Evolutionary conservation across 2,797 vertebrate species (phyloP).

Genomic region (Allobates femoralis): DNA sequence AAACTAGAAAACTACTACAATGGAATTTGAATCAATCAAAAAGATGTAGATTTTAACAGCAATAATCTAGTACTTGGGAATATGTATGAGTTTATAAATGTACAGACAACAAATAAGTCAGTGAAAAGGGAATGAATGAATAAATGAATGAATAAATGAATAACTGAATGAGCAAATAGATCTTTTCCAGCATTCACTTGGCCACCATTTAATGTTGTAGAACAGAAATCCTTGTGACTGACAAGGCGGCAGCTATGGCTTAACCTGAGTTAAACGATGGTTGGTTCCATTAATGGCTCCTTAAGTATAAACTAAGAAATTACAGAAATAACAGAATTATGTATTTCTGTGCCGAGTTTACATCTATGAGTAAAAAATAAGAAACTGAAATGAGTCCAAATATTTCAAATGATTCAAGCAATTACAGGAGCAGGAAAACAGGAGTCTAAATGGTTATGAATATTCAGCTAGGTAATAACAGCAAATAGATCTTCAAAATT

Average conservation of each 20-base stretch:
- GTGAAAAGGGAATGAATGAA: too few relatives aligned
- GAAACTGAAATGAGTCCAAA: slow-evolving; percentile 52
- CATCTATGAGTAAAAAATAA: slow-evolving; percentile 5
- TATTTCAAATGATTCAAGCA: slow-evolving; percentile 43
- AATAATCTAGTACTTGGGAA: too few relatives aligned
- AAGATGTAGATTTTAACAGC: too few relatives aligned
- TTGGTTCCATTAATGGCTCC: not conserved
- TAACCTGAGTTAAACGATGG: not conserved
- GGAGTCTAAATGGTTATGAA: slow-evolving; percentile 44
- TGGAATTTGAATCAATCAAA: too few relatives aligned
- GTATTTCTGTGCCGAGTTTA: not conserved
- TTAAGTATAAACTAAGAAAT: slow-evolving; percentile 6
- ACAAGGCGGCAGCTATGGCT: not conserved
- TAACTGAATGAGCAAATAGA: not conserved
- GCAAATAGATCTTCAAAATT: slow-evolving; percentile 28
- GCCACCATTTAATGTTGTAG: not conserved
- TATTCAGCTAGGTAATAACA: slow-evolving; percentile 44
- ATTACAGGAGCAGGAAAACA: slow-evolving; percentile 1
- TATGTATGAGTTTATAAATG: too few relatives aligned
- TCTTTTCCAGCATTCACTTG: not conserved
- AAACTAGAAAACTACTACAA: too few relatives aligned
- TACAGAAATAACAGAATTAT: slow-evolving; percentile 3
- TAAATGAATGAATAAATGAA: too few relatives aligned
- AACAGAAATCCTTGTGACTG: not conserved
- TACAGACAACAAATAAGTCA: not conserved